Evolutionary conservation across 1,140 invertebrate species (phyloP), one percentile per base, ranked within the genome.

Genomic region (Drosophila albomicans): DNA sequence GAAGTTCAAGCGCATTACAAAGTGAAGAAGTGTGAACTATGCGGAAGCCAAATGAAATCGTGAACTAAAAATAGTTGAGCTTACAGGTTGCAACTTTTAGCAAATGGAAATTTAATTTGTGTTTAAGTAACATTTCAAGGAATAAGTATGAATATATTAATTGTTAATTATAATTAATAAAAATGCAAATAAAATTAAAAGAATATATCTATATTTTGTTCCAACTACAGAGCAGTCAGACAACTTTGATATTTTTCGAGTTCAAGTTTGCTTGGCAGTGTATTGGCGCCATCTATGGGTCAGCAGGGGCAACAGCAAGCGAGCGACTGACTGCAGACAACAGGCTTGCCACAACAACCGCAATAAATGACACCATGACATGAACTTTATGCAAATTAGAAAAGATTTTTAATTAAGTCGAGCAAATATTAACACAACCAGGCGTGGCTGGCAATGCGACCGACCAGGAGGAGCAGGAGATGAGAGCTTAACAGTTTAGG

Each of bases 371-470:
- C 80, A 58, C 59, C 52, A 58, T 46, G 66, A 57, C 86, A 89
- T 90, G 78, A 85, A 73, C 65, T 89, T 90, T 85, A 89, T 89
- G 85, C 85, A 89, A 89, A 89, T 89, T 89, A 81, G 69, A 89
- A 90, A 81, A 86, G 84, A 85, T 89, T 89, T 90, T 89, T 89
- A 89, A 89, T 89, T 89, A 89, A 89, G 71, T 85, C 57, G 68
- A 52, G 81, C 64, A 85, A 89, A 89, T 89, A 90, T 85, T 89
- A 89, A 76, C 86, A 85, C 66, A 81, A 64, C 54, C 61, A 63
- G 64, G 59, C 16, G 81, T 58, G 48, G 64, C 51, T 58, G 43
- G 64, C 51, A 52, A 25, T 35, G 25, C 20, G 38, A 38, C 25
- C 45, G 15, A 46, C 28, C 6, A 43, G 54, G 20, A 68, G 32